Evolutionary conservation across 1,140 invertebrate species (phyloP), one percentile per base, ranked within the genome.

Genomic region (Probaryconus sp.): DNA sequence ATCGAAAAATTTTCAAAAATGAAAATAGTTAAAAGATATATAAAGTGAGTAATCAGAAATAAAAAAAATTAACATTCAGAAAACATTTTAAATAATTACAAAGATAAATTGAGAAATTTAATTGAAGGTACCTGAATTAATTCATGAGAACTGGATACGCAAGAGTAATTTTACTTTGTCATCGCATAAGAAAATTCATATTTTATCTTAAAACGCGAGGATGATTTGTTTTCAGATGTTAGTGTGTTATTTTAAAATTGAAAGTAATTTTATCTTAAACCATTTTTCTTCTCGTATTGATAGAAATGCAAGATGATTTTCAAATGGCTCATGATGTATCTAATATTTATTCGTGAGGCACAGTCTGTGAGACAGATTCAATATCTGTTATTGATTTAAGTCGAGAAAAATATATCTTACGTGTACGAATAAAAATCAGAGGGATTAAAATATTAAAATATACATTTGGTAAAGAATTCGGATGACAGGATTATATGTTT

Each of bases 1-100:
- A n/a, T n/a, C n/a, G n/a, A n/a, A n/a, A n/a, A n/a, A n/a, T n/a
- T n/a, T n/a, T n/a, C n/a, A n/a, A n/a, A n/a, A n/a, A n/a, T n/a
- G n/a, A n/a, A n/a, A n/a, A n/a, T n/a, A n/a, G n/a, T n/a, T n/a
- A n/a, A n/a, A n/a, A n/a, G n/a, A n/a, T n/a, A n/a, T n/a, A n/a
- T n/a, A n/a, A n/a, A n/a, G n/a, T 95, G 89, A 95, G 95, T 9
- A 96, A 89, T 10, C 94, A 87, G 67, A 64, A 75, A 60, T n/a
- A n/a, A n/a, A n/a, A n/a, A n/a, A n/a, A n/a, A n/a, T n/a, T n/a
- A n/a, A n/a, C n/a, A n/a, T n/a, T n/a, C n/a, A 71, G 65, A 69
- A 72, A 40, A 53, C 21, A 28, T 14, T 28, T 76, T 58, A 58
- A 64, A 51, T 38, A 35, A 64, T 6, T 1, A 58, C 9, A n/a